Conservation (phyloP, 1,140 invertebrate species). For the Drosophila mayri region DNA sequence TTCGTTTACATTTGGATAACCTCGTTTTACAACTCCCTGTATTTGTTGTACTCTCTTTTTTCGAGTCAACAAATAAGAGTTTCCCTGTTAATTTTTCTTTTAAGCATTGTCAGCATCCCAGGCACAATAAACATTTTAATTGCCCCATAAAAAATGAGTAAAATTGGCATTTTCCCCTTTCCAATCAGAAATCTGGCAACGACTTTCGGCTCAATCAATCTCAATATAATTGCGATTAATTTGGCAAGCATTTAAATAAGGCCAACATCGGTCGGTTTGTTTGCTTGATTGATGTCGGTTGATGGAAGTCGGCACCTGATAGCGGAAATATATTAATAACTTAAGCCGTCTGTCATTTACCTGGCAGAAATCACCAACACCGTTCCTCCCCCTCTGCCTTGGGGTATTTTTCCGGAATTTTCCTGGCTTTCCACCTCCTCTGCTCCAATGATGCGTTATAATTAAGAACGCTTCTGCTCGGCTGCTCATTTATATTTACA, state of each 20-base stretch:
- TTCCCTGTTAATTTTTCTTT: constrained; percentile 42
- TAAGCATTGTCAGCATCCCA: constrained; percentile 40
- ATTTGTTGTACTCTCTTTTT: constrained; percentile 13
- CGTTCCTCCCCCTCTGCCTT: constrained; percentile 1
- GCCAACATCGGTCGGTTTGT: constrained; percentile 13
- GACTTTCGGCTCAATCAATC: constrained; percentile 53
- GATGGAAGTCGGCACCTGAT: constrained; percentile 12
- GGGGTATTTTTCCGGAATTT: constrained; percentile 27
- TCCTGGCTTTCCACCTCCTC: constrained; percentile 1
- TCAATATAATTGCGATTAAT: constrained; percentile 72
- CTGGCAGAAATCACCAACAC: constrained; percentile 45
- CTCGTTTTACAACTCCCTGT: background rate
- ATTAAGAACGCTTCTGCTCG: constrained; percentile 52
- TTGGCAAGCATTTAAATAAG: constrained; percentile 45
- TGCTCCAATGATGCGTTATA: constrained; percentile 57
- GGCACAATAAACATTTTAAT: constrained; percentile 62
- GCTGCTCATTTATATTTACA: constrained; percentile 68
- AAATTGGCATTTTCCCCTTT: constrained; percentile 12
- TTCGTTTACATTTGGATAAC: background rate
- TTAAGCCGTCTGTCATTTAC: constrained; percentile 61
- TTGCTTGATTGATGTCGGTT: constrained; percentile 64
- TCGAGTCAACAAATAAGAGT: constrained; percentile 24
- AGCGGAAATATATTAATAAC: constrained; percentile 62
- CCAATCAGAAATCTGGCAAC: constrained; percentile 5
- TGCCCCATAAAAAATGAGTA: constrained; percentile 31